phyloP scores from a whole-genome alignment of 2,113 vertebrate genomes.

The Bubo blakistoni region DNA sequence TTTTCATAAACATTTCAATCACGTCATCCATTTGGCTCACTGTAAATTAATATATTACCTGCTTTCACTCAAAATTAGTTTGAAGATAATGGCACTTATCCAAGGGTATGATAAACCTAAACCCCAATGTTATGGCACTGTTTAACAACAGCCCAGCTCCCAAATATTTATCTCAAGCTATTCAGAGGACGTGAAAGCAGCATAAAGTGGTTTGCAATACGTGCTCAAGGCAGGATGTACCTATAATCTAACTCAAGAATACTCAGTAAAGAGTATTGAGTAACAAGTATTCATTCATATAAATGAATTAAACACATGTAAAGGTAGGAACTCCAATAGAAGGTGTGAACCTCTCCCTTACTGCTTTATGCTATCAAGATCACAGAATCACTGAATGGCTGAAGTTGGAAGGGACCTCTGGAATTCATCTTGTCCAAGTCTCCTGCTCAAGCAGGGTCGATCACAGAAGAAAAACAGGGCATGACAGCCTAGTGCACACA shows the following conservation, averaged over 20 bases:
- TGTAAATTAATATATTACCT: not conserved
- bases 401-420: rapidly evolving
- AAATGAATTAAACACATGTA: not conserved
- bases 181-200: not conserved
- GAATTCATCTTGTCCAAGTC: not conserved
- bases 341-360: not conserved
- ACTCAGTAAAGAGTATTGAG: not conserved
- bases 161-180: not conserved
- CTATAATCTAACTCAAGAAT: not conserved
- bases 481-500: not conserved
- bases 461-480: not conserved
- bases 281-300: not conserved
- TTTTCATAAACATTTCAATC: not conserved
- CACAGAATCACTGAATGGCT: not conserved
- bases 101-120: not conserved
- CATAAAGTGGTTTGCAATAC: not conserved
- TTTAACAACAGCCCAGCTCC: not conserved
- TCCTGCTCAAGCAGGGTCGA: not conserved
- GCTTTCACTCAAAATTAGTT: not conserved
- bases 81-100: not conserved
- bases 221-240: not conserved
- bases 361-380: not conserved
- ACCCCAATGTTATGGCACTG: rapidly evolving
- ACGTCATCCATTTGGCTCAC: not conserved
- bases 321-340: not conserved